Evolutionary conservation across 2,888 invertebrate genomes (phyloP), one percentile per base, ranked within the genome.

Genomic region (Octonoba sinensis): DNA sequence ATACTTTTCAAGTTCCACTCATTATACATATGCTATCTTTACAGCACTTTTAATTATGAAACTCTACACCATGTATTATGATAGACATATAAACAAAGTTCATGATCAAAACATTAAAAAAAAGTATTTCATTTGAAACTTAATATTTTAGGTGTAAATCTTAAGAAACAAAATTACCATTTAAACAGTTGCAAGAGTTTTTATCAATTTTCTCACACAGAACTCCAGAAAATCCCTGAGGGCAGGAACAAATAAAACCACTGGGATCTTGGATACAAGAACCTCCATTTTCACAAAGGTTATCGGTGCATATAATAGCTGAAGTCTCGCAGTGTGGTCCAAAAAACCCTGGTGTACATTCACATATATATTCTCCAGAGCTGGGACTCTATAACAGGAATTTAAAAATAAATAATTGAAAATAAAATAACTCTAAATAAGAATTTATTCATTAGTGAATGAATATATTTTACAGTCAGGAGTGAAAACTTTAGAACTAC

Each of bases 291-390:
- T 86, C 84, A 84, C 89, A 89, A 8, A 88, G 88, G 75, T 87
- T 87, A 1, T 87, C 85, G 4, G 85, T 84, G 75, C 89, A 90
- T 36, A 78, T 78, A 27, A 64, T 77, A 67, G 78, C 84, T 36
- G 72, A 83, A n/a, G 83, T 92, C 88, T 96, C 95, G 89, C 96
- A 97, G 86, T 93, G 92, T 51, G 93, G 92, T 6, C 97, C 97
- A 54, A 92, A 92, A 92, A 93, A 96, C 57, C 95, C 95, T 16
- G 91, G 91, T 0, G 93, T 93, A 87, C 97, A 97, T 59, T 93
- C 91, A 89, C 97, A 97, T 67, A 91, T 91, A 87, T 93, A 93
- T 69, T 77, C 84, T 74, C 76, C 84, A 74, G 73, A 84, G 72
- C 74, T 85, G 36, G 75, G 71, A 86, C 70, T 83, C 83, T 83